Evolutionary conservation across 1,140 invertebrate species (phyloP), one percentile per base, ranked within the genome.

Genomic region (Brachionus asplanchnoidis): DNA sequence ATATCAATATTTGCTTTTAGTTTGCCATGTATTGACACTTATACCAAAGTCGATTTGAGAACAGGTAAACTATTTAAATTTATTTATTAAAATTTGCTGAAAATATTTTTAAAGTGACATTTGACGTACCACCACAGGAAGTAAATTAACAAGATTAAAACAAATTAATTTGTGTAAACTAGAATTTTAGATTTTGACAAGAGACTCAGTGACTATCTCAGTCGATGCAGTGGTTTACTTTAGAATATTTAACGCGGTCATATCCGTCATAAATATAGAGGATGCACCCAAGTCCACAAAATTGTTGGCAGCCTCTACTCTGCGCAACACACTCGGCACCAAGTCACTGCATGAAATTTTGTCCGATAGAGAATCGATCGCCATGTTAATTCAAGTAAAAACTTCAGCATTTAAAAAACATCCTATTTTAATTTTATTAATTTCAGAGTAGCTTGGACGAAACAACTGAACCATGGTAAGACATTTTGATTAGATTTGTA

Each of bases 1-100:
- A 50, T 0, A 53, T 65, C 7, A 70, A 85, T 17, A 36, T 36
- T 40, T 12, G 12, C 40, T 73, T 84, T 80, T 60, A 73, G 86
- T 36, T 42, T 86, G 9, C 85, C 85, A 9, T 86, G 68, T 23
- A 93, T 97, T 84, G 95, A 97, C 87, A 94, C 93, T 36, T 96
- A 95, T 87, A 93, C 93, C 56, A 95, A 94, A 88, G 94, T 92
- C 40, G 95, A 97, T 88, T 89, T 97, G 68, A 91, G 95, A 83
- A 92, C 92, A n/a, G 90, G 95, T 84, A 95, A 95, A 0, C 97
- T 97, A 95, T 44, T 42, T 46, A 12, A 23, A 42, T 44, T 2
- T 17, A 17, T 36, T 20, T 23, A 44, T 44, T 17, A 17, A 44
- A 50, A 0, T 77, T 77, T 17, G 9, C 2, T 42, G 6, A 14